These are phyloP conservation scores for Ceriagrion tenellum DNA, from an alignment of 2,888 invertebrate genomes.

Conservation along the genomic window DNA sequence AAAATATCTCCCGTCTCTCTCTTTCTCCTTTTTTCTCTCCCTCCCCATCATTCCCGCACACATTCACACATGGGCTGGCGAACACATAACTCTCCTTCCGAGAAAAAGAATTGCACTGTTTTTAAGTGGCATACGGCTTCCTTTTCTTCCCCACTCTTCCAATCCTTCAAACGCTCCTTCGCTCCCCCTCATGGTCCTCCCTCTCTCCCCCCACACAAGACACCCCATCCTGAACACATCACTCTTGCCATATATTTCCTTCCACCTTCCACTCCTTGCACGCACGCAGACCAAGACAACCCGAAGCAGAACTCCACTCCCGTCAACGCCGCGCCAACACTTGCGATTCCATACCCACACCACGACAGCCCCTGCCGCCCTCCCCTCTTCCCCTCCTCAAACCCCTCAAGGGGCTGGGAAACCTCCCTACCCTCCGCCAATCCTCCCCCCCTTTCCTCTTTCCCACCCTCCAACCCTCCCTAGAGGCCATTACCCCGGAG, in stretches of 20 bases:
- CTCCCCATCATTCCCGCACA: too few relatives aligned
- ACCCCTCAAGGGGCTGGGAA: background rate
- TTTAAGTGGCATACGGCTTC: slow-evolving; percentile 22
- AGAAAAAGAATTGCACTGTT: slow-evolving; percentile 40
- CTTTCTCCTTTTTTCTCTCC: background rate
- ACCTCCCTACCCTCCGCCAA: background rate
- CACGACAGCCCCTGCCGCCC: too few relatives aligned
- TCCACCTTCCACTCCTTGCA: background rate
- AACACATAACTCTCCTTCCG: background rate
- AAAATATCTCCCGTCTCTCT: background rate
- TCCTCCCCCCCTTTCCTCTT: background rate
- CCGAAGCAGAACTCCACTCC: background rate
- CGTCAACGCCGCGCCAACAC: background rate
- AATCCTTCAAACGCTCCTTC: slow-evolving; percentile 4
- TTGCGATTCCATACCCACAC: background rate
- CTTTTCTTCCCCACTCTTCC: background rate
- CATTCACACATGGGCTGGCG: background rate
- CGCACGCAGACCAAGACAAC: background rate
- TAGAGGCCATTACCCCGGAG: slow-evolving; percentile 47
- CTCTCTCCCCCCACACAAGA: background rate
- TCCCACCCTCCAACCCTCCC: background rate
- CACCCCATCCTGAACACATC: background rate
- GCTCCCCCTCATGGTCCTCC: background rate
- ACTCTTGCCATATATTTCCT: slow-evolving; percentile 7
- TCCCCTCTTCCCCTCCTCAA: background rate